Evolutionary conservation across 2,113 vertebrate species (phyloP).

Genomic region (Gulo gulo): DNA sequence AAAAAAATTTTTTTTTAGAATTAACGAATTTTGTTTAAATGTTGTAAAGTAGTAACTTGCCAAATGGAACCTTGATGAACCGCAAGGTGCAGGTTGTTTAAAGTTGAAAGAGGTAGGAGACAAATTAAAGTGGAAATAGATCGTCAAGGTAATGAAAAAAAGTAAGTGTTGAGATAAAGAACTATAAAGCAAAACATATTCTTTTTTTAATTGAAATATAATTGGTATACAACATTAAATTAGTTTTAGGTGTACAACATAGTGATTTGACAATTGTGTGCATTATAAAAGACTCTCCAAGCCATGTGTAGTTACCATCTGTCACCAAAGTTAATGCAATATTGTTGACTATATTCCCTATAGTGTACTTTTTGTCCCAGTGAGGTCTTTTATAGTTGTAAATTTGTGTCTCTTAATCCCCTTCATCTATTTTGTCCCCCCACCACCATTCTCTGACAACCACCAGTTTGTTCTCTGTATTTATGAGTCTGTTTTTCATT

Average conservation of each 20-base stretch:
- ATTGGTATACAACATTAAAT: background rate
- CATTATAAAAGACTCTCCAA: background rate
- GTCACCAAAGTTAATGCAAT: background rate
- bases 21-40: background rate
- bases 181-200: background rate
- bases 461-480: background rate
- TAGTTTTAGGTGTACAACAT: background rate
- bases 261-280: background rate
- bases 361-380: background rate
- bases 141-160: constrained; percentile 14
- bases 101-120: background rate
- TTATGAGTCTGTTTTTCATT: background rate
- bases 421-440: background rate
- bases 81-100: background rate
- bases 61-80: background rate
- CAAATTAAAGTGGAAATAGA: background rate
- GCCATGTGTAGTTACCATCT: background rate
- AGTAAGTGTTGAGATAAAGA: background rate
- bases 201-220: background rate
- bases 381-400: background rate
- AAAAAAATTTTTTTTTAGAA: background rate
- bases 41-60: constrained; percentile 12
- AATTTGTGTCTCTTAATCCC: background rate
- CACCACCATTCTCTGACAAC: background rate
- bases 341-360: background rate